phyloP scores from a whole-genome alignment of 2,797 vertebrate genomes.

The Brotula barbata region DNA sequence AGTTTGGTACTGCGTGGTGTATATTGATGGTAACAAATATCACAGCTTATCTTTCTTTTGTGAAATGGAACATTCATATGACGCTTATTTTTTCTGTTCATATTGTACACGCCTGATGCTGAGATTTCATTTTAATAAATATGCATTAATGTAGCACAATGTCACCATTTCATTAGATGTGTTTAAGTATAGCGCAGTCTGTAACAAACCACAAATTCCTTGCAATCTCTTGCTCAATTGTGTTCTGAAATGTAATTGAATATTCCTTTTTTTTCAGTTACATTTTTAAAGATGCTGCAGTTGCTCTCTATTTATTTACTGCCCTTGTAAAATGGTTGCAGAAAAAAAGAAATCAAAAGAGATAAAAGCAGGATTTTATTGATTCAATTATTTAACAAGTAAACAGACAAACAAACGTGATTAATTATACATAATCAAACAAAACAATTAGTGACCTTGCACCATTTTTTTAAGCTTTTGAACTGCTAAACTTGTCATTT shows the following conservation, averaged over 20 bases:
- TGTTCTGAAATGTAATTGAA: not conserved
- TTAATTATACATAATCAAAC: not conserved
- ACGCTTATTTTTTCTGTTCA: not conserved
- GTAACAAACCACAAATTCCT: too few species aligned
- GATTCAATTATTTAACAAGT: constrained; percentile 12
- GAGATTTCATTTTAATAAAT: constrained; percentile 29
- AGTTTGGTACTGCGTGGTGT: constrained; percentile 2
- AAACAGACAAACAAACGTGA: constrained; percentile 4
- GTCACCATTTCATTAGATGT: not conserved
- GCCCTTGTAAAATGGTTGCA: too few species aligned
- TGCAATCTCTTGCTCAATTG: not conserved
- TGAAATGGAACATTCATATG: not conserved
- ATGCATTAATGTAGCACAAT: not conserved
- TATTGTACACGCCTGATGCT: constrained; percentile 3
- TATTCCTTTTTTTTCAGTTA: not conserved
- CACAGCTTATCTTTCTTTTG: not conserved
- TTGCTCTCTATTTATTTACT: too few species aligned
- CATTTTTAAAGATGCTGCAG: too few species aligned
- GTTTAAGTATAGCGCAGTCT: not conserved
- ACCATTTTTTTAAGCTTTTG: not conserved
- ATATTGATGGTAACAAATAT: not conserved
- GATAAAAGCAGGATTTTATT: not conserved
- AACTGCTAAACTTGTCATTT: not conserved
- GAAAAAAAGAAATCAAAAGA: not conserved
- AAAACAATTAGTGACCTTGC: not conserved